These are phyloP conservation scores for Tokudaia muenninki DNA, from an alignment of 2,797 vertebrate species.

Conservation along the genomic window DNA sequence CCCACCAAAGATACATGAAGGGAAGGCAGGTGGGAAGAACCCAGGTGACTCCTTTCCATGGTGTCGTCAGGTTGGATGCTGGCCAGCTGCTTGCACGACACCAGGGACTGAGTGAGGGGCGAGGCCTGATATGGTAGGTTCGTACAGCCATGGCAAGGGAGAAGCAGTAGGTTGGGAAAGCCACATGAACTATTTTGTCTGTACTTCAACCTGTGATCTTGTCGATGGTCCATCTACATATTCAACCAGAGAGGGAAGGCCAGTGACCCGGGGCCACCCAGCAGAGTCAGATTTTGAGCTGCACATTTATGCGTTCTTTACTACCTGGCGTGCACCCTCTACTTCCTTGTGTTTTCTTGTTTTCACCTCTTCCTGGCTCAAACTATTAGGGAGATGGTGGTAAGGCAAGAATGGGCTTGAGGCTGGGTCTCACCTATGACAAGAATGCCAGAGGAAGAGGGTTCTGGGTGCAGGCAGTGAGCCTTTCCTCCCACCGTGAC, in stretches of 20 bases:
- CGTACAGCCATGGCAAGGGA: neutral
- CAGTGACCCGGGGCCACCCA: neutral
- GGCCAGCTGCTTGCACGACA: neutral
- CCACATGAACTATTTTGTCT: no score
- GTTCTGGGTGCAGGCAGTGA: no score
- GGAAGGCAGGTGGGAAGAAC: neutral
- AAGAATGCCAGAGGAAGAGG: neutral
- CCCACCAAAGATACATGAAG: neutral
- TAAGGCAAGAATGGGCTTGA: neutral
- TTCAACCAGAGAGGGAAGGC: neutral
- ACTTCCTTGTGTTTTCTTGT: neutral
- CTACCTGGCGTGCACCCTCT: accelerated
- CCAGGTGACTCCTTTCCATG: neutral
- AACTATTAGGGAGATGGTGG: no score
- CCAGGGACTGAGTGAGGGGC: neutral
- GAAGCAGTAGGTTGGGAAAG: neutral
- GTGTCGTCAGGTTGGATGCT: neutral
- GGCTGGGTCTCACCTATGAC: neutral
- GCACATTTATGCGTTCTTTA: neutral
- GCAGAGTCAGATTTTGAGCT: neutral
- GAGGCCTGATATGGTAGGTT: neutral
- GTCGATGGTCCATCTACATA: neutral
- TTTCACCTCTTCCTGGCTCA: neutral
- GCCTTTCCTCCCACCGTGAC: neutral
- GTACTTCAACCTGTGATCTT: neutral